Evolutionary conservation across 2,888 invertebrate genomes (phyloP).

Genomic region (Drosophila mimetica): DNA sequence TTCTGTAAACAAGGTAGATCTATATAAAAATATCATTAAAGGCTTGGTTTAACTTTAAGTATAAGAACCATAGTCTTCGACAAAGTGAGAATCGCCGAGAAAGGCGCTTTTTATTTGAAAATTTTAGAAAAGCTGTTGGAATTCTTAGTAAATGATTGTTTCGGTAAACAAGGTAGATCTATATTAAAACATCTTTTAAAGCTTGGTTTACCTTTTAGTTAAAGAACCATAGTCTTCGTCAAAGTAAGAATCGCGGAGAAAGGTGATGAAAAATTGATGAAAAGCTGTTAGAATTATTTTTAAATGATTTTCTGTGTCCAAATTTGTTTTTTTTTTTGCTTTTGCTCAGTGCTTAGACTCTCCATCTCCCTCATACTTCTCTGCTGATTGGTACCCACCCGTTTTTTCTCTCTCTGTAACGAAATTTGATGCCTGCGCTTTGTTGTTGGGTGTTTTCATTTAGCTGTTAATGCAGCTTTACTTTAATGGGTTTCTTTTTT

Average conservation of each 20-base stretch:
- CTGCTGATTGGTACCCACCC: constrained; percentile 1
- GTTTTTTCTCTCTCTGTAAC: constrained; percentile 34
- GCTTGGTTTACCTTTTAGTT: background rate
- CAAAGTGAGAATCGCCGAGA: background rate
- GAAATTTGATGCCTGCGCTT: constrained; percentile 63
- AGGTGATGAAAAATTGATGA: background rate
- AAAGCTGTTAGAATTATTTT: no score
- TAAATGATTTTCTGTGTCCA: no score
- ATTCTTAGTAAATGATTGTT: no score
- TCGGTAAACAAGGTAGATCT: no score
- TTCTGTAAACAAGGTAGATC: no score
- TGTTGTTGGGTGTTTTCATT: constrained; percentile 58
- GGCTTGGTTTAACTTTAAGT: background rate
- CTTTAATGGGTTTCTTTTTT: constrained; percentile 65
- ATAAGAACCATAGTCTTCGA: background rate
- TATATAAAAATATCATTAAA: no score
- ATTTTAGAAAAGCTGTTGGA: no score
- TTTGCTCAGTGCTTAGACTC: constrained; percentile 8
- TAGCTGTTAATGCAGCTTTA: constrained; percentile 71
- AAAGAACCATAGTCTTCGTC: background rate
- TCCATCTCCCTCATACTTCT: background rate
- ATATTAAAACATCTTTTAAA: no score
- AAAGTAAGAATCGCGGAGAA: background rate
- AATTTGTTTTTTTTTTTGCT: background rate
- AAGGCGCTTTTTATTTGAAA: background rate